Evolutionary conservation across 2,113 vertebrate species (phyloP), one percentile per base, ranked within the genome.

Genomic region (Bufo bufo): DNA sequence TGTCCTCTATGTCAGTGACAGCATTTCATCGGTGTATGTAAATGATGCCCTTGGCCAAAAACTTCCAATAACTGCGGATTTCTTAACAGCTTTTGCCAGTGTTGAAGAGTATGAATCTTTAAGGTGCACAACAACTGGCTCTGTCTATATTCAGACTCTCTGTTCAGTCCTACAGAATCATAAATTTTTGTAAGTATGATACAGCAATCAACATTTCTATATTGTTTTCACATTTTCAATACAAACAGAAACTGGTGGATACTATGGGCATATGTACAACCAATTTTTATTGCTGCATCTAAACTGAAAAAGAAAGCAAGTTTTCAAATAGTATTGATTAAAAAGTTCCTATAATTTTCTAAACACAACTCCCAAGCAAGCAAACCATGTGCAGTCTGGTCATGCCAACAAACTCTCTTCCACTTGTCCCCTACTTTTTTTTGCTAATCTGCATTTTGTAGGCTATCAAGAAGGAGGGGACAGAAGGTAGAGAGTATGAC

Each of bases 141-240:
- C 95, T 43, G 69, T 95, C 91, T 97, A 96, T 89, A 92, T 97
- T 90, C 96, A 97, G 1, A 90, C 93, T 87, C 94, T 97, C 50
- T 97, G 96, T 89, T 8, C 8, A 0, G 93, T 94, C 88, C 91
- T 97, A 85, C 0, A 4, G n/a, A 4, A 0, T 1, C 90, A 85
- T 65, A 93, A 90, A 85, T 92, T 63, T 81, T 90, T 0, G 69
- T 91, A 74, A 96, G 94, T 91, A 66, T 52, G n/a, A 16, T 54
- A 8, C 9, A 33, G 65, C 3, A 72, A n/a, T 20, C 20, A 9
- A 9, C 1, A 9, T 3, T 12, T 33, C 10, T 69, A 69, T 69
- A 33, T 69, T 69, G 65, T 69, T 69, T 12, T 12, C 2, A 12
- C 23, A 71, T 71, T 71, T 71, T 43, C 23, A 71, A 71, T 3